Base-by-base conservation (phyloP, 2,888 invertebrate genomes). In the Sylvicola cinctus region DNA sequence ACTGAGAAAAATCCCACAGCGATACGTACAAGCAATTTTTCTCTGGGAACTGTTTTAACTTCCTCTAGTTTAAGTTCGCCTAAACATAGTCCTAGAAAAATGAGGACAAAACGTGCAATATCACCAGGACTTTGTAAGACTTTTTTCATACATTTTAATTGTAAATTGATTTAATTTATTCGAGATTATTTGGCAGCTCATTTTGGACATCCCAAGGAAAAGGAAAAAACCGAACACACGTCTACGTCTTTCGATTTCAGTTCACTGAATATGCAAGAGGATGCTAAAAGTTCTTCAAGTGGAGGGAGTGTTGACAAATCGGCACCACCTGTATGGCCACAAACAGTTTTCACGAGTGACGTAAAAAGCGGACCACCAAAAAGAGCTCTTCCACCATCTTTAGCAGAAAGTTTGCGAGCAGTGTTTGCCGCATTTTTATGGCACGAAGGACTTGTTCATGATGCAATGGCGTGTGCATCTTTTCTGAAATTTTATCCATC, bases 401-500 rank as follows among this genome's bases (percentile, higher is more conserved):
- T 90, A 34, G 90, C 88, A 0, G 90, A 93, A 54, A 80, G 87
- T 44, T 59, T 91, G 15, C 63, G 96, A n/a, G 84, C 91, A 0
- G 83, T 91, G 4, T 96, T 96, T 56, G 93, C 95, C 0, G 90
- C 95, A 1, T 75, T 95, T 45, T 61, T 96, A 2, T 96, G 95
- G 93, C 95, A 96, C 51, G 93, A 95, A 61, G 85, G 91, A 11
- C 76, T 95, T 31, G 91, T 95, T 0, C 91, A 93, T 52, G 95
- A 96, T 54, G 91, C 95, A 5, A 95, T 96, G 76, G 91, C 95
- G 0, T 93, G 91, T 51, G 90, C 95, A 0, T 87, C 93, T 1
- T 96, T 88, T 52, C 65, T 96, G 7, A 91, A 91, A 58, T 95
- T 95, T 51, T 83, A 87, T 54, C 88, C 87, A 1, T 71, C 73